Evolutionary conservation across 2,113 vertebrate genomes (phyloP).

Genomic region (Melanostigma gelatinosum): DNA sequence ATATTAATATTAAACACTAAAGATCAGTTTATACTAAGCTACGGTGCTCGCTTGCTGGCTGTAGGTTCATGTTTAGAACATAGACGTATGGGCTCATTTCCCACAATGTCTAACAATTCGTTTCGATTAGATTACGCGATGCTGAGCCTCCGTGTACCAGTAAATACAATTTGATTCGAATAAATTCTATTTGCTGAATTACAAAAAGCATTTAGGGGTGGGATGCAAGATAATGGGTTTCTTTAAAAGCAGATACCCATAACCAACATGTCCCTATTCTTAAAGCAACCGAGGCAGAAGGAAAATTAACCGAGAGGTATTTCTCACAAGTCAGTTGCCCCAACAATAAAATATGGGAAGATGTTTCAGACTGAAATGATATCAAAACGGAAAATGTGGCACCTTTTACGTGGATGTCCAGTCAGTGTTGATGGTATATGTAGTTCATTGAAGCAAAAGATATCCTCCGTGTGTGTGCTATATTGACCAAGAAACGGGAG

Average conservation of each 20-base stretch:
- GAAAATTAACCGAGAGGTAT: neutral
- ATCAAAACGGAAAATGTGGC: neutral
- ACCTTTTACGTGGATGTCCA: too few species aligned
- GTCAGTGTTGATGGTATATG: neutral
- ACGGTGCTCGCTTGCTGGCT: neutral
- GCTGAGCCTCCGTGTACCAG: neutral
- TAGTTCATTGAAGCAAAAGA: neutral
- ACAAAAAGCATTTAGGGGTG: neutral
- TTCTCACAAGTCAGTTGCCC: neutral
- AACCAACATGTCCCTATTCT: neutral
- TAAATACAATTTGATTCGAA: neutral
- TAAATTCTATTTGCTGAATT: neutral
- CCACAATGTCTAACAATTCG: too few species aligned
- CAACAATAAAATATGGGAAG: neutral
- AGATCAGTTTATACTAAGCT: neutral
- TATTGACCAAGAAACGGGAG: neutral
- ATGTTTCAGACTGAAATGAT: neutral
- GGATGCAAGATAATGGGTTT: neutral
- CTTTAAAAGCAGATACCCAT: neutral
- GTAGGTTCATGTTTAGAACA: slow-evolving; percentile 8
- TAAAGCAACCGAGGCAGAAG: neutral
- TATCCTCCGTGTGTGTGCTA: neutral
- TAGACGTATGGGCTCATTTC: neutral
- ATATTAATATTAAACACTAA: neutral
- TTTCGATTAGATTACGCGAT: neutral